Evolutionary conservation across 2,888 invertebrate species (phyloP), one percentile per base, ranked within the genome.

Genomic region (Nowickia ferox): DNA sequence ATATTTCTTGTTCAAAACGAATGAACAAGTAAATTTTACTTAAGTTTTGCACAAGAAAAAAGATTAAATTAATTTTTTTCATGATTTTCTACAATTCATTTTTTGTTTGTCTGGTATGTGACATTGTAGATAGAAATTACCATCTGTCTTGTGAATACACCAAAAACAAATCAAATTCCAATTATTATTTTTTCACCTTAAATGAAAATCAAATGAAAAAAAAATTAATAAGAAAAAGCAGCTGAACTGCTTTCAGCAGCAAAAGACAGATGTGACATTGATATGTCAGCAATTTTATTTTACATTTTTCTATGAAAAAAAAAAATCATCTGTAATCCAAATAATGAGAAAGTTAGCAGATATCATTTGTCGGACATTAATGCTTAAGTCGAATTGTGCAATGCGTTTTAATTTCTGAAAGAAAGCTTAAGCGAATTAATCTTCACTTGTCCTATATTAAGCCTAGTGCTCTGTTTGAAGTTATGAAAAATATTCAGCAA

Each of bases 251-350:
- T 61, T 42, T 15, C 19, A 48, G 44, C 11, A n/a, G 2, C 30
- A 68, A 68, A 68, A 74, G 2, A 72, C 30, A 66, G 40, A 63
- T 48, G 19, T 84, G 76, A 66, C 75, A 84, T 53, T 75, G 84
- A 84, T 72, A 80, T 65, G 84, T 78, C 84, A 78, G 74, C 84
- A 74, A 48, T 5, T 72, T 66, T 59, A 59, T 55, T 71, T 44
- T 15, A 44, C 1, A 19, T 13, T 40, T 51, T 63, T 57, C 19
- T 22, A 5, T 61, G 42, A 11, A 38, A 42, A 44, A 15, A 63
- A 44, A 51, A 61, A 11, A 59, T 57, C 59, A 76, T 22, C 38
- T 65, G 76, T 66, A 80, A 80, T 79, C 55, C 65, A 79, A 68
- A 69, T 48, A 48, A 30, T 63, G 17, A 9, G 40, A 68, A 79